Percentiles rank a stretch among this genome's conserved stretches.
Evolutionary conservation across 2,797 vertebrate species (phyloP).

Genomic region (Hapalemur alaotrensis): DNA sequence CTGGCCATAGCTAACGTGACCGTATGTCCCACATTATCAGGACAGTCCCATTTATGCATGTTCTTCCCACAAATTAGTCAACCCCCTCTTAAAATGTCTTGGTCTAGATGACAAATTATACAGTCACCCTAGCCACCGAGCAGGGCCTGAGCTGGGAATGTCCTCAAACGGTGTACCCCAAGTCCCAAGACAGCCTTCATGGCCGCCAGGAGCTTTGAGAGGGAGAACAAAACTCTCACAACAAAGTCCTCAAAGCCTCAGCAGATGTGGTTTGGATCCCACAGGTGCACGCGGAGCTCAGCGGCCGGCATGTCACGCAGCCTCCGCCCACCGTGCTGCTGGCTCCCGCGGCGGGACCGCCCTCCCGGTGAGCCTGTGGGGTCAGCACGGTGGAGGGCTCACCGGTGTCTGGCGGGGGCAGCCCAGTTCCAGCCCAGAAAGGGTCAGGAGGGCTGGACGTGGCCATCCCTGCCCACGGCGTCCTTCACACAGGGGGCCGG

Average conservation of each 20-base stretch:
- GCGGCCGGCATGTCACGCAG: not conserved
- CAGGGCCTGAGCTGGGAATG: not conserved
- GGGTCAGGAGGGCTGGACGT: not conserved
- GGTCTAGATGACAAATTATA: not conserved
- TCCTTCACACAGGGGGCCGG: rapidly evolving
- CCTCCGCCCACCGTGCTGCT: rapidly evolving
- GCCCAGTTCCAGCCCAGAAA: not conserved
- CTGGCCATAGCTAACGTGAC: not conserved
- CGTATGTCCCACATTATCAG: too few species aligned
- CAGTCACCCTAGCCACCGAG: not conserved
- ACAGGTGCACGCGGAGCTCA: not conserved
- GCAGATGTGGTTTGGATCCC: not conserved
- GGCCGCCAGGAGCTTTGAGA: too few species aligned
- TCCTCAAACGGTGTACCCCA: not conserved
- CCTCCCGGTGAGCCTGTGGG: not conserved
- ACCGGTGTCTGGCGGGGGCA: not conserved
- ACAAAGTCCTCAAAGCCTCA: not conserved
- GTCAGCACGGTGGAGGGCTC: not conserved
- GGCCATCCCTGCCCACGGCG: rapidly evolving
- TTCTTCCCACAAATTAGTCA: not conserved
- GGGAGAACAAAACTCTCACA: not conserved
- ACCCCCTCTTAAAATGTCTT: not conserved
- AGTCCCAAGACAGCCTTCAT: rapidly evolving
- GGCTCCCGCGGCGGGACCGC: rapidly evolving
- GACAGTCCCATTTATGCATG: not conserved